phyloP scores from a whole-genome alignment of 2,113 vertebrate genomes.

The Pogonocichla stellata region DNA sequence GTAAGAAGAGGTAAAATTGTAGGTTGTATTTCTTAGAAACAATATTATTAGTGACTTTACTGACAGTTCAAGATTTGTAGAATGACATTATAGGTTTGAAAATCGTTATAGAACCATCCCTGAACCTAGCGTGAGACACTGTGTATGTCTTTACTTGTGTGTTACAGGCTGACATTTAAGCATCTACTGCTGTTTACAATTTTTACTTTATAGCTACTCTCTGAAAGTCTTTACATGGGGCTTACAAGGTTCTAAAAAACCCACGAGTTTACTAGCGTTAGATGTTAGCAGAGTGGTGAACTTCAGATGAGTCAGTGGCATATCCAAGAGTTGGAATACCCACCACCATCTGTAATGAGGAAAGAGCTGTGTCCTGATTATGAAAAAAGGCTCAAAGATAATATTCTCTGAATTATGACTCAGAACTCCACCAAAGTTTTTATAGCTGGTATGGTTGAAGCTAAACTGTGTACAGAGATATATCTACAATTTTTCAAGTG shows the following conservation, averaged over 20 bases:
- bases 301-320: background rate
- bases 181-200: background rate
- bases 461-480: background rate
- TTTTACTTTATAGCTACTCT: background rate
- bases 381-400: background rate
- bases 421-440: background rate
- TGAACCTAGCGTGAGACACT: background rate
- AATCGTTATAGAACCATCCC: background rate
- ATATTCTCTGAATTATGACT: background rate
- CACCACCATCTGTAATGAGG: background rate
- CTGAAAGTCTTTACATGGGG: background rate
- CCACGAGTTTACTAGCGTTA: background rate
- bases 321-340: background rate
- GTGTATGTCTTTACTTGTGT: background rate
- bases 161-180: background rate
- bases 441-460: background rate
- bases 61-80: background rate
- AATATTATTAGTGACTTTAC: background rate
- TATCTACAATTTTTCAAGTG: background rate
- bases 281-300: background rate
- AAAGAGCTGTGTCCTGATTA: background rate
- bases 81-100: background rate
- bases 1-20: background rate
- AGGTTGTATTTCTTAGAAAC: background rate
- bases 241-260: background rate